Base-by-base conservation (phyloP, 2,888 invertebrate species). In the Chelonus formosanus region DNA sequence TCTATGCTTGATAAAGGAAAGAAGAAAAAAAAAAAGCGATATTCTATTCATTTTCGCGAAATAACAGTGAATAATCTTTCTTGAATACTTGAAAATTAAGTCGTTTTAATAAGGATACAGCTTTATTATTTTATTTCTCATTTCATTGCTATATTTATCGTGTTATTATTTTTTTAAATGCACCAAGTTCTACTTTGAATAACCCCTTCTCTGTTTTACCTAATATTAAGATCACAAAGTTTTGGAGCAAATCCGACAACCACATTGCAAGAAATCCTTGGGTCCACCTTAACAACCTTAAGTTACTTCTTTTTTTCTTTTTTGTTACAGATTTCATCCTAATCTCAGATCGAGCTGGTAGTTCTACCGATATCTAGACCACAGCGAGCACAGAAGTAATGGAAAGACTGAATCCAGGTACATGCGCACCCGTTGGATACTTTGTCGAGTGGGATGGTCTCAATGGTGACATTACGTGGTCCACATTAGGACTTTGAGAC, bases 391-490 rank as follows among this genome's bases (percentile, higher is more conserved):
- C 53, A 64, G 62, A 59, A 57, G 54, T 44, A 53, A 44, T 62
- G 55, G 35, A 62, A 62, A 54, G 47, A 31, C 45, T 56, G 40
- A 56, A 48, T 55, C 48, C 56, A 36, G 56, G 55, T 63, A 47
- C 48, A 47, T 56, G 55, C 55, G 40, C 55, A 36, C 6, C 10
- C 40, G 32, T 8, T 34, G 52, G 45, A 67, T 65, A 63, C 53
- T 63, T 63, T 62, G 54, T 61, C 60, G 67, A 68, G 70, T 68
- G 67, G 65, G 63, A 65, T 63, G 65, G 54, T 67, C 63, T 65
- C 67, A 58, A 69, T 66, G 68, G 70, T 68, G 67, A 66, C 67
- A 62, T 68, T 69, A 69, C 66, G 59, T 65, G 62, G 55, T 47
- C 63, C 63, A 60, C 45, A 56, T 36, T 50, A 55, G 53, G 68